Conservation (phyloP, 2,113 vertebrate genomes). For the Chascanopsetta lugubris region DNA sequence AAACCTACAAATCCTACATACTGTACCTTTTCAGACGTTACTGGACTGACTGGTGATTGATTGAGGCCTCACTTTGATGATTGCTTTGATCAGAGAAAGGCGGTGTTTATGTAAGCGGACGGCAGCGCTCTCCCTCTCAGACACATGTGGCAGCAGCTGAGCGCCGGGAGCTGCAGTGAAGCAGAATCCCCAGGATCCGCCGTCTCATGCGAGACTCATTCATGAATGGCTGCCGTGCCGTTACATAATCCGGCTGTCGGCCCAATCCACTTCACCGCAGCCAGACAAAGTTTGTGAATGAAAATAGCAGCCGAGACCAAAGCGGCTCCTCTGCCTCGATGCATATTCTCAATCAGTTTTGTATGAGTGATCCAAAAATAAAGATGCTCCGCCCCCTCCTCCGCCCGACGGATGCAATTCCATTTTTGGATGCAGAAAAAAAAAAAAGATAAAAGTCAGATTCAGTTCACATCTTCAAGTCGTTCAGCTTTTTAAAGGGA, state of each 20-base stretch:
- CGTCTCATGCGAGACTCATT: conserved; percentile 36
- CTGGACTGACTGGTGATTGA: too few relatives aligned
- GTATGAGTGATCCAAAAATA: conserved; percentile 60
- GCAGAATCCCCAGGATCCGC: conserved; percentile 47
- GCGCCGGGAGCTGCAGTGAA: conserved; percentile 35
- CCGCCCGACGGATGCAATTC: not conserved
- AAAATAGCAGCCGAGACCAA: conserved; percentile 36
- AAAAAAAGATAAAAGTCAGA: conserved; percentile 43
- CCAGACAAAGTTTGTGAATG: conserved; percentile 70
- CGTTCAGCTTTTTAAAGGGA: conserved; percentile 2
- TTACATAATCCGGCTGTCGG: conserved; percentile 64
- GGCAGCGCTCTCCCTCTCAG: not conserved
- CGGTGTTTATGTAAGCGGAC: too few relatives aligned
- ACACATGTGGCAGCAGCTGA: conserved; percentile 3
- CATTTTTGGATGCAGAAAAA: conserved; percentile 45
- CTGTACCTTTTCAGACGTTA: too few relatives aligned
- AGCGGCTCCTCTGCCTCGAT: conserved; percentile 45
- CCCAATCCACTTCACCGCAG: conserved; percentile 55
- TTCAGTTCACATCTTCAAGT: conserved; percentile 11
- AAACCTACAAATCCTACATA: too few relatives aligned
- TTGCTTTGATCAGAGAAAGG: too few relatives aligned
- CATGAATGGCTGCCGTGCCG: conserved; percentile 55
- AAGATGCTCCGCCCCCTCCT: too few relatives aligned
- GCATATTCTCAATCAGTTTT: conserved; percentile 57
- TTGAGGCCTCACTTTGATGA: too few relatives aligned